phyloP scores from a whole-genome alignment of 2,888 invertebrate genomes.

The Petrolisthes cinctipes region DNA sequence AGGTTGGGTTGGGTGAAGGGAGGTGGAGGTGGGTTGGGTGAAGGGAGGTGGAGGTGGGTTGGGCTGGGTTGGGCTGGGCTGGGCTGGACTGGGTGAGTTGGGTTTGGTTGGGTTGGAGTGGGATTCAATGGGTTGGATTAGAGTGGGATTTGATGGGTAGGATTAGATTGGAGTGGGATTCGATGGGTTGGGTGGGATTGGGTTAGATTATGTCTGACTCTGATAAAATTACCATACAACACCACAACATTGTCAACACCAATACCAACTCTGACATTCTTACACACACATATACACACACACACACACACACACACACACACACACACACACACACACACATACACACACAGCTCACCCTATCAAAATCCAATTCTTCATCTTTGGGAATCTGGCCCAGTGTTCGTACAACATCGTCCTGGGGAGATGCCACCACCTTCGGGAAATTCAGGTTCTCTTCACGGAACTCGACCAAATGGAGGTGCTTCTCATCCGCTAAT shows the following conservation, averaged over 20 bases:
- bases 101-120: too few species aligned
- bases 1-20: background rate
- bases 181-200: too few species aligned
- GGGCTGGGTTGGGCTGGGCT: too few species aligned
- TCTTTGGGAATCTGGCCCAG: slow-evolving; percentile 76
- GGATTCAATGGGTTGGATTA: too few species aligned
- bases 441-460: slow-evolving; percentile 83
- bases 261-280: background rate
- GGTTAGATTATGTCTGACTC: too few species aligned
- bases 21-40: background rate
- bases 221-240: too few species aligned
- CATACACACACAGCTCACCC: slow-evolving; percentile 66
- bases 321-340: background rate
- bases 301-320: background rate
- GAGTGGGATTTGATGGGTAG: too few species aligned
- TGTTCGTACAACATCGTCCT: slow-evolving; percentile 73
- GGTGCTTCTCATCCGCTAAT: slow-evolving; percentile 87
- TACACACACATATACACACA: background rate
- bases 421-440: slow-evolving; percentile 85
- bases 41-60: too few species aligned
- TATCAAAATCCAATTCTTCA: slow-evolving; percentile 71
- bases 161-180: too few species aligned
- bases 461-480: slow-evolving; percentile 87
- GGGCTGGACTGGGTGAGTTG: too few species aligned
- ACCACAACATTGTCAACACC: background rate